Evolutionary conservation across 2,797 vertebrate genomes (phyloP).

Genomic region (Ciconia nigra): DNA sequence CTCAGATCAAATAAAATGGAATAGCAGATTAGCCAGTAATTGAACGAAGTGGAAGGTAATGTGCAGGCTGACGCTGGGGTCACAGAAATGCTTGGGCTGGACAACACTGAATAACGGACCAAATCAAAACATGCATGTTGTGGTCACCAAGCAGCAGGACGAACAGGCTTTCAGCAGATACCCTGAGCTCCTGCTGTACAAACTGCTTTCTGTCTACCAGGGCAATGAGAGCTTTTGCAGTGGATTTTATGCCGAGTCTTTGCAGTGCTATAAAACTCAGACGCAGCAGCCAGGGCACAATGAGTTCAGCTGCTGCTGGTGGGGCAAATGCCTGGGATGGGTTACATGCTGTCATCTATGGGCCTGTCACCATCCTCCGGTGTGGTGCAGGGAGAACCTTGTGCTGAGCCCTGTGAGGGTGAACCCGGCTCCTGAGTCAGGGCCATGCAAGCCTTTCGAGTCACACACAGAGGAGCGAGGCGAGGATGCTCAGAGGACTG

Average conservation of each 20-base stretch:
- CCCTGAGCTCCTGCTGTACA: neutral
- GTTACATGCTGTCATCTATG: neutral
- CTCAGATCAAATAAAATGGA: conserved; percentile 21
- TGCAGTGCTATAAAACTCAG: neutral
- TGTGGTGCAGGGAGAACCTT: neutral
- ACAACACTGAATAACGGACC: neutral
- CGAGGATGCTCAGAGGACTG: neutral
- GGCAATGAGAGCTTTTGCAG: neutral
- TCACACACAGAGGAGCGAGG: rapidly evolving
- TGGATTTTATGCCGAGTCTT: neutral
- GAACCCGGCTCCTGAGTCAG: rapidly evolving
- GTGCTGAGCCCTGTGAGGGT: neutral
- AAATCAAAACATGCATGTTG: neutral
- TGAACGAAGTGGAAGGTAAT: neutral
- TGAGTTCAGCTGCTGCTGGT: neutral
- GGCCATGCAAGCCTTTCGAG: neutral
- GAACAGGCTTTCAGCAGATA: neutral
- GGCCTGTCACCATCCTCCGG: neutral
- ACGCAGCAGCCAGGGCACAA: neutral
- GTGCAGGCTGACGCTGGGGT: neutral
- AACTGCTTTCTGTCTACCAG: neutral
- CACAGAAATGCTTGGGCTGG: neutral
- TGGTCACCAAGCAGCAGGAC: neutral
- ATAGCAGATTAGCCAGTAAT: conserved; percentile 6
- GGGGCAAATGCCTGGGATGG: neutral